Evolutionary conservation across 2,113 vertebrate genomes (phyloP), one percentile per base, ranked within the genome.

Genomic region (Scomber scombrus): DNA sequence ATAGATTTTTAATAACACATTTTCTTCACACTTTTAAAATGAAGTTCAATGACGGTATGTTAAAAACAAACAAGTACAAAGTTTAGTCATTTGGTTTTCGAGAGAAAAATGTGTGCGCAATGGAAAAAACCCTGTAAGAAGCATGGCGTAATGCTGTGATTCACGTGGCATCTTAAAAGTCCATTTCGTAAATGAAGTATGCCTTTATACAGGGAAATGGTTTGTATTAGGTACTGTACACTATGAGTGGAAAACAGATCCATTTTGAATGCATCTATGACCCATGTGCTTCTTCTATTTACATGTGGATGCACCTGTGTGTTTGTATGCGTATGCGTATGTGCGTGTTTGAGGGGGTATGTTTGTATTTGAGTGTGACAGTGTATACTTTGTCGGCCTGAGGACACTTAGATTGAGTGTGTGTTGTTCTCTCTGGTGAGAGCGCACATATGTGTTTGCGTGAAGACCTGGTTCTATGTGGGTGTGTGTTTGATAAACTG

Each of bases 401-500:
- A 75, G 54, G 89, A 90, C 79, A 81, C 88, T 93, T 91, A 93
- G 89, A 85, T 75, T 75, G 78, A 90, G 90, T 83, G 87, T 68
- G 87, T 89, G 88, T 87, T 91, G 84, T 86, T 88, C 77, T 88
- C 84, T 86, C 58, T 80, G 88, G 87, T 77, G 88, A 91, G 91
- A 90, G 85, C 55, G 31, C 90, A 87, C 89, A 90, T 93, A 93
- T 94, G 93, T 94, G 95, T 95, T 94, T 94, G 94, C 87, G 84
- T 91, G 91, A 93, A 93, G 92, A 89, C 89, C 89, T 85, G 86
- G 49, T 84, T 86, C 75, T 80, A 94, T 93, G 95, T 95, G 93
- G 94, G 94, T 88, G 94, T 91, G 91, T 95, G 95, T 95, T 95
- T 95, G 95, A 92, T 94, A 95, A 95, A 95, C 94, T 95, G 93